phyloP scores from a whole-genome alignment of 2,797 vertebrate genomes.

The Malacoctenus gilli region DNA sequence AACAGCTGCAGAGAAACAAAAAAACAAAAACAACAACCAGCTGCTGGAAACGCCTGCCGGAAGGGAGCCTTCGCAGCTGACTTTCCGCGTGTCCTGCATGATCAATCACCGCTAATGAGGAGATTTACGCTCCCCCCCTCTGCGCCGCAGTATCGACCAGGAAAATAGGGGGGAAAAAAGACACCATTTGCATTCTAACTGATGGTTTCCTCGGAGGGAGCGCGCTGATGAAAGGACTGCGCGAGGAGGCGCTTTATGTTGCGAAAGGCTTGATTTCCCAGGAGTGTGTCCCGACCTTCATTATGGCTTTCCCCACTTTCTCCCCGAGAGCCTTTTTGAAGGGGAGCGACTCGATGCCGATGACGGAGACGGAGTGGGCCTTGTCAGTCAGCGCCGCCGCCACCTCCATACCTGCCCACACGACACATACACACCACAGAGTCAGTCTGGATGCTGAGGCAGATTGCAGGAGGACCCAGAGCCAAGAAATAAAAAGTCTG shows the following conservation, averaged over 20 bases:
- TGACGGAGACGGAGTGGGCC: slow-evolving; percentile 95
- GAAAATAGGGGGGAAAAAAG: slow-evolving; percentile 3
- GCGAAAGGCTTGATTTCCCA: slow-evolving; percentile 45
- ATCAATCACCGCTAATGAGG: slow-evolving; percentile 25
- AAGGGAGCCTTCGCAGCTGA: not conserved
- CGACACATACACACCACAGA: slow-evolving; percentile 11
- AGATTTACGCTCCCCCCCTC: slow-evolving; percentile 6
- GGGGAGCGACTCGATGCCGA: slow-evolving; percentile 91
- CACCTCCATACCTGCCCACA: slow-evolving; percentile 92
- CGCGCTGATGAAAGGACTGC: slow-evolving; percentile 27
- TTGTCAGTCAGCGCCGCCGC: slow-evolving; percentile 93
- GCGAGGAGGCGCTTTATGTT: slow-evolving; percentile 10
- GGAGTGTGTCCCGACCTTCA: slow-evolving; percentile 85
- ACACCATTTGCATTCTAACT: slow-evolving; percentile 40
- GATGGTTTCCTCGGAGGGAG: not conserved
- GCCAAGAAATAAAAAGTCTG: too few species aligned
- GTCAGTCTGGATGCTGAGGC: not conserved
- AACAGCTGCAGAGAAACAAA: slow-evolving; percentile 85
- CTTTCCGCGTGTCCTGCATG: slow-evolving; percentile 4
- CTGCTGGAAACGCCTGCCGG: not conserved
- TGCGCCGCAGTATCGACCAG: slow-evolving; percentile 26
- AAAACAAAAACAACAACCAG: not conserved
- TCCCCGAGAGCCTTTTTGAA: slow-evolving; percentile 94
- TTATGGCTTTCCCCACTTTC: slow-evolving; percentile 91
- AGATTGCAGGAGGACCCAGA: too few species aligned